A percentile compares a stretch with the other conserved stretches of the same genome.
phyloP scores from a whole-genome alignment of 2,113 vertebrate genomes.

The Heterocephalus glaber region DNA sequence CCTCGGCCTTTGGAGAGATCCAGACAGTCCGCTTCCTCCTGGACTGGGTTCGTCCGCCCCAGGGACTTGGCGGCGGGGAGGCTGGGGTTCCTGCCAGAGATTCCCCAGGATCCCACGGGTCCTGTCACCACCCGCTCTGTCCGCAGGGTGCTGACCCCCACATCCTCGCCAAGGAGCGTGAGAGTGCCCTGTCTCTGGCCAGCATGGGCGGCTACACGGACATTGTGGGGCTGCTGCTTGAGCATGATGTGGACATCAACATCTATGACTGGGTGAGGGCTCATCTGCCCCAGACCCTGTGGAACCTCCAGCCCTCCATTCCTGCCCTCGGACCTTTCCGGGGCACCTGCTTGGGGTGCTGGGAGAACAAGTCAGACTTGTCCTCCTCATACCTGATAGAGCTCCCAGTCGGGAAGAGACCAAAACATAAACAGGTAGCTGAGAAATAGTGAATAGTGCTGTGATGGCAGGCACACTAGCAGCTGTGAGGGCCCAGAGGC shows the following conservation, averaged over 20 bases:
- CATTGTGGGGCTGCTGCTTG: conserved; percentile 91
- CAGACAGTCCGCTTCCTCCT: conserved; percentile 93
- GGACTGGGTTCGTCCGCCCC: conserved; percentile 88
- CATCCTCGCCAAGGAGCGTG: conserved; percentile 90
- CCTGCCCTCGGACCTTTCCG: background rate
- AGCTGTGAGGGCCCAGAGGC: background rate
- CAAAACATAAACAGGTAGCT: background rate
- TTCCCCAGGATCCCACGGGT: background rate
- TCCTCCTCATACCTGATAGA: background rate
- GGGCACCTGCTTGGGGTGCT: background rate
- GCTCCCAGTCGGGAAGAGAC: background rate
- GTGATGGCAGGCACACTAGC: background rate
- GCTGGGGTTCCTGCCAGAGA: background rate
- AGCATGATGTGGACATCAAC: conserved; percentile 92
- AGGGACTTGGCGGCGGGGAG: background rate
- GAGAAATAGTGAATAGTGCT: background rate
- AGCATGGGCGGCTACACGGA: conserved; percentile 95
- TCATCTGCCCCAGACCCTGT: background rate
- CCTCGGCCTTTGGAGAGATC: conserved; percentile 96
- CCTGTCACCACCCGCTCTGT: background rate
- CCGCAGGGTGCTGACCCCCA: conserved; percentile 93
- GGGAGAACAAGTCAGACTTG: background rate
- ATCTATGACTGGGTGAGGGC: conserved; percentile 95
- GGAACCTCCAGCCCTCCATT: background rate
- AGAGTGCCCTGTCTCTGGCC: conserved; percentile 94